Percentiles rank a stretch among this genome's conserved stretches.
Evolutionary conservation across 2,797 vertebrate species (phyloP).

Genomic region (Telmatherina bonti): DNA sequence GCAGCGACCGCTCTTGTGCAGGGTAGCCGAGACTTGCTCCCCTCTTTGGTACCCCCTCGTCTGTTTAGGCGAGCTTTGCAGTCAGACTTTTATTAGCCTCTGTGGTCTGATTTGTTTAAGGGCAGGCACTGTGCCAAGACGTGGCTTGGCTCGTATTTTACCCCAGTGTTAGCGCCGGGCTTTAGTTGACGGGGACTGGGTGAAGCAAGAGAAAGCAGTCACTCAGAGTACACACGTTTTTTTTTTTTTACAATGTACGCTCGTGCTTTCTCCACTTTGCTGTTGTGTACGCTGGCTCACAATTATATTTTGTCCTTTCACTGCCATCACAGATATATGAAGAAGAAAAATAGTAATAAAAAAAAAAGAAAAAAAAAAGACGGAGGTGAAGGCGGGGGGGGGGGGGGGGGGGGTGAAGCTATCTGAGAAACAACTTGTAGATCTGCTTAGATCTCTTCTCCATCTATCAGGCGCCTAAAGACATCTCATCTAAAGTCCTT

Average conservation of each 20-base stretch:
- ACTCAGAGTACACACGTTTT: conserved; percentile 59
- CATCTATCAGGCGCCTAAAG: conserved; percentile 4
- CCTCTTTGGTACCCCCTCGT: conserved; percentile 71
- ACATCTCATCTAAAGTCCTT: conserved; percentile 28
- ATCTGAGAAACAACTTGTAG: conserved; percentile 32
- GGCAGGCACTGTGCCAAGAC: conserved; percentile 77
- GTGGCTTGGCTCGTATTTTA: conserved; percentile 76
- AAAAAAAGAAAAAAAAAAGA: conserved; percentile 24
- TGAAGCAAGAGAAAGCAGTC: conserved; percentile 66
- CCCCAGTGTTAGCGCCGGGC: conserved; percentile 72
- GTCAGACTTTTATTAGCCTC: conserved; percentile 76
- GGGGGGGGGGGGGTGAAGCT: conserved; percentile 12
- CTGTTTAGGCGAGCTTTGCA: conserved; percentile 63
- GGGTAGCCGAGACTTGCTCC: conserved; percentile 53
- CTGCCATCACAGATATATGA: conserved; percentile 44
- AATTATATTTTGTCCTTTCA: conserved; percentile 47
- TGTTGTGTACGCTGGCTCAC: conserved; percentile 39
- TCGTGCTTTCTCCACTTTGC: conserved; percentile 46
- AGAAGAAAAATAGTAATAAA: conserved; percentile 32
- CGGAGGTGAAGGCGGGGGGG: neutral
- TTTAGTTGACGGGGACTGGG: conserved; percentile 58
- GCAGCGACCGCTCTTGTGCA: conserved; percentile 39
- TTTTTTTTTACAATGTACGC: conserved; percentile 57
- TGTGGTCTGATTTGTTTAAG: conserved; percentile 82
- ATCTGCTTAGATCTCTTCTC: conserved; percentile 39